Base-by-base conservation (phyloP, 2,888 invertebrate genomes). In the Acrobasis consociella region DNA sequence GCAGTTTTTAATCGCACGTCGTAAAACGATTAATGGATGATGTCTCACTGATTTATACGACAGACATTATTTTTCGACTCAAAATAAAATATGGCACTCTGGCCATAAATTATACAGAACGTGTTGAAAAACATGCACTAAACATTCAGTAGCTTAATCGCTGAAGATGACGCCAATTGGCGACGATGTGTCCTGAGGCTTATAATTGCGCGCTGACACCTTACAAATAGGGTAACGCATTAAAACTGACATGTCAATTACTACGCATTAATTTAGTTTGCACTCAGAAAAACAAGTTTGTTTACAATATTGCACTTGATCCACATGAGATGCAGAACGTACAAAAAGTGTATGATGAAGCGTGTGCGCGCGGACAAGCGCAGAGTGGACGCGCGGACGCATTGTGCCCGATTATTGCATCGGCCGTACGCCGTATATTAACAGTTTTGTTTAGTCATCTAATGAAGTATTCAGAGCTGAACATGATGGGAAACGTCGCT, bases 381-480 rank as follows among this genome's bases (percentile, higher is more conserved):
- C 16, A 31, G 31, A 38, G 55, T 37, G 22, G 49, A 81, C 77
- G 72, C 75, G 81, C 81, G 75, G 77, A 77, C 80, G 78, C 75
- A 75, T 84, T 83, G 79, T 83, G 72, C 64, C 65, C 69, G 74
- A 75, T 78, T 81, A 75, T 80, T 78, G 81, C 80, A 76, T 75
- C 76, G 78, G 74, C 72, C 72, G 71, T 78, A 83, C 83, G 74
- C 72, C 72, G 71, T 78, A 83, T 83, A 85, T 86, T 82, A 83
- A 73, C 75, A 75, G 74, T 83, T 82, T 71, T 77, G 88, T 82
- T 78, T 70, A 86, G 86, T 90, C 90, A 90, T 83, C 86, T 91
- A 87, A 91, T 91, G 87, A 90, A 89, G 87, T 86, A 89, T 90
- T 89, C 85, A 88, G 74, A 71, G 76, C 65, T 75, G 74, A 75